These are phyloP conservation scores for Apolygus lucorum DNA, from an alignment of 1,140 invertebrate species.

Conservation along the genomic window DNA sequence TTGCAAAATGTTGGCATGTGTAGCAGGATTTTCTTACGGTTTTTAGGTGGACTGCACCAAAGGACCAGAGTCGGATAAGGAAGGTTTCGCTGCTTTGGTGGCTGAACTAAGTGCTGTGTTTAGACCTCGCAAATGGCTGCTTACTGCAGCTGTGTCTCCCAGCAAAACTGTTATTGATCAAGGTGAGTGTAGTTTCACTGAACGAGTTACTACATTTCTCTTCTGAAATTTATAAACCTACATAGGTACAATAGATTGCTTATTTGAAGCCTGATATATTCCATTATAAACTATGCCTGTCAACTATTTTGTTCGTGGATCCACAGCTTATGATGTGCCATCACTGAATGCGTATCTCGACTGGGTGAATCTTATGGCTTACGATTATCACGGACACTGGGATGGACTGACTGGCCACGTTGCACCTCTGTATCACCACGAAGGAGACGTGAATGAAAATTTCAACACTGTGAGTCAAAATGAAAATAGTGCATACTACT, in stretches of 20 bases:
- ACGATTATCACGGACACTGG: conserved; percentile 46
- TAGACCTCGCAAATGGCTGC: conserved; percentile 42
- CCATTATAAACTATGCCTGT: too few relatives aligned
- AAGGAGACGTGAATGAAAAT: conserved; percentile 38
- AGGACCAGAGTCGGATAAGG: conserved; percentile 48
- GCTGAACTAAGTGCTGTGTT: conserved; percentile 49
- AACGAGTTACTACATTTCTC: too few relatives aligned
- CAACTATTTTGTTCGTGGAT: too few relatives aligned
- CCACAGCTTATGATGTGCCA: conserved; percentile 42
- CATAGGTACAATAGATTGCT: too few relatives aligned
- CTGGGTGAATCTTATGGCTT: conserved; percentile 45
- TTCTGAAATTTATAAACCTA: too few relatives aligned
- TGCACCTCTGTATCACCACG: conserved; percentile 40
- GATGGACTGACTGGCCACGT: conserved; percentile 44
- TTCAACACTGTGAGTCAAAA: conserved; percentile 44
- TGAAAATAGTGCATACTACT: conserved; percentile 16
- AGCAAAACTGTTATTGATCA: conserved; percentile 44
- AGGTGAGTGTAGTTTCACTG: conserved; percentile 36
- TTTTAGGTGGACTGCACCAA: conserved; percentile 50
- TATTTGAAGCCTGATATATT: too few relatives aligned
- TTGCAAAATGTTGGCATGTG: too few relatives aligned
- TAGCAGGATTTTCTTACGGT: too few relatives aligned
- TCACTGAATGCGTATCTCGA: conserved; percentile 40
- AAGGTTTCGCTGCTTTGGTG: conserved; percentile 44
- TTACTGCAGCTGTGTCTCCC: conserved; percentile 51